phyloP scores from a whole-genome alignment of 2,888 invertebrate species.

The Julus scanicus region DNA sequence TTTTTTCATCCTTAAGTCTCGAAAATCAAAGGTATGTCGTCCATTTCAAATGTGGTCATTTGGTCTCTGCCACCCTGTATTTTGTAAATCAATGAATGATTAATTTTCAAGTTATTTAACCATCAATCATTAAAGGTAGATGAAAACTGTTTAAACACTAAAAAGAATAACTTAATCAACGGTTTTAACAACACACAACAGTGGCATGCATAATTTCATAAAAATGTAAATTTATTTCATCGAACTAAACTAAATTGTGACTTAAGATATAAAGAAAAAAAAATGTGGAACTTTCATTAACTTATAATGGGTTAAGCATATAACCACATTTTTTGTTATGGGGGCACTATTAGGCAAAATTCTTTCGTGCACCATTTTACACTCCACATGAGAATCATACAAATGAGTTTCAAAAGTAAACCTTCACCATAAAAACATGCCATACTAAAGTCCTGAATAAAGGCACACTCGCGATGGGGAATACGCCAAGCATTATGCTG shows the following conservation, averaged over 20 bases:
- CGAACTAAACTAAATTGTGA: too few species aligned
- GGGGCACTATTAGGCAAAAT: not conserved
- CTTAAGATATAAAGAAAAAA: too few species aligned
- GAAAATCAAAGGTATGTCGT: too few species aligned
- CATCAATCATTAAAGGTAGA: not conserved
- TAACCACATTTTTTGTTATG: not conserved
- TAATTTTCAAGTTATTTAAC: too few species aligned
- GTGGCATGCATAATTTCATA: too few species aligned
- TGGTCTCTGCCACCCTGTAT: too few species aligned
- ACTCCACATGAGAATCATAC: not conserved
- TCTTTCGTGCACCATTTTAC: not conserved
- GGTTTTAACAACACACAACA: too few species aligned
- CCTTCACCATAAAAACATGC: not conserved
- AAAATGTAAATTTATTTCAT: too few species aligned
- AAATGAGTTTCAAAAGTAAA: not conserved
- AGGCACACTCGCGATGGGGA: not conserved
- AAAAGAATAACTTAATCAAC: too few species aligned
- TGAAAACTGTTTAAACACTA: not conserved
- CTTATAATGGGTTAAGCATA: not conserved
- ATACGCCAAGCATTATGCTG: not conserved
- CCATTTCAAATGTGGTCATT: too few species aligned
- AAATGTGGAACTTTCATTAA: not conserved
- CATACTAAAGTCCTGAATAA: not conserved
- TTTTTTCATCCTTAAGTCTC: too few species aligned
- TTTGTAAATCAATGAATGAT: too few species aligned